A percentile compares a stretch with the other conserved stretches of the same genome.
These are phyloP conservation scores for Lasius fuliginosus DNA, from an alignment of 2,888 invertebrate genomes.

Conservation along the genomic window DNA sequence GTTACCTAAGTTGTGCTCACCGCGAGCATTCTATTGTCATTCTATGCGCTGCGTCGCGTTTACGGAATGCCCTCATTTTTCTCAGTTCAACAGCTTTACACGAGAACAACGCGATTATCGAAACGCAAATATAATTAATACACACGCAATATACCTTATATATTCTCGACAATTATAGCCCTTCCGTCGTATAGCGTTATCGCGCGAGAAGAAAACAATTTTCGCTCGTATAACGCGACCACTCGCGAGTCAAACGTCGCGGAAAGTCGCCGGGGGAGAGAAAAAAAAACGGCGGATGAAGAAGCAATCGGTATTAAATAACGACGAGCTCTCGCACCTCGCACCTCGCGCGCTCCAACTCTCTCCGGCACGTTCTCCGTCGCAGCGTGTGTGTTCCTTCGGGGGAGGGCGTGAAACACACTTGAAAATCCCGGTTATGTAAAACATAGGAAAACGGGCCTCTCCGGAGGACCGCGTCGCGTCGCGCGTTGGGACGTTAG, in stretches of 20 bases:
- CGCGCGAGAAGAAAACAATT: slow-evolving; percentile 21
- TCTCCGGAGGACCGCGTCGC: slow-evolving; percentile 61
- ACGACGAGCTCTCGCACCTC: slow-evolving; percentile 29
- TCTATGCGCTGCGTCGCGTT: neutral
- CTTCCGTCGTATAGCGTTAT: neutral
- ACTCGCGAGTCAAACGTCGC: slow-evolving; percentile 36
- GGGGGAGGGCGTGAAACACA: slow-evolving; percentile 78
- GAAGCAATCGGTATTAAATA: slow-evolving; percentile 53
- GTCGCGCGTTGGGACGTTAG: slow-evolving; percentile 76
- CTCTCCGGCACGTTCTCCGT: neutral
- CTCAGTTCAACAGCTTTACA: neutral
- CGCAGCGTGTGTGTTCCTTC: slow-evolving; percentile 65
- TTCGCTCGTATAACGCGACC: slow-evolving; percentile 10
- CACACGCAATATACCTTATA: neutral
- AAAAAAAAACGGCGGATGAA: slow-evolving; percentile 50
- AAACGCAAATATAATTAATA: neutral
- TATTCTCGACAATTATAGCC: neutral
- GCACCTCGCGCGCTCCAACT: neutral
- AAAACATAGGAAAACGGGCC: slow-evolving; percentile 80
- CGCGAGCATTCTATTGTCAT: neutral
- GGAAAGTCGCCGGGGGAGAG: neutral
- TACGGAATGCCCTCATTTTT: neutral
- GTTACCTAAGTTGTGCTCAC: slow-evolving; percentile 17
- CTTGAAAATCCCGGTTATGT: slow-evolving; percentile 79
- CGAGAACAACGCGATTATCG: neutral